These are phyloP conservation scores for Intellagama lesueurii DNA, from an alignment of 2,797 vertebrate genomes.

Conservation along the genomic window DNA sequence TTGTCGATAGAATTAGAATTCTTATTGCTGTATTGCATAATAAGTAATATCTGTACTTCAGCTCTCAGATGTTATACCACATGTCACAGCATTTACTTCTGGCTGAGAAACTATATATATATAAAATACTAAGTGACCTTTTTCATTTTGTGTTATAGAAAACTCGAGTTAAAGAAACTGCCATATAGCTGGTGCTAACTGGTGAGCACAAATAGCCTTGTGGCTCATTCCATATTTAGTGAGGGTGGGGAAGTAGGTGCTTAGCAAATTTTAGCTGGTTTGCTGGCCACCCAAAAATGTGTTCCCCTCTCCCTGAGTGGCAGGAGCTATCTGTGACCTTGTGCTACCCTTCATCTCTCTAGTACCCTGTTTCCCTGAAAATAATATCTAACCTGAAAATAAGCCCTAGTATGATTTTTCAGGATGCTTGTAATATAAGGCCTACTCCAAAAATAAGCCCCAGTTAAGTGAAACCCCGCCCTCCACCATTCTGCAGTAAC, in stretches of 20 bases:
- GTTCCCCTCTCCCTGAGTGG: neutral
- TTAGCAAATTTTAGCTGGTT: too few relatives aligned
- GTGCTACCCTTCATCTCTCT: too few relatives aligned
- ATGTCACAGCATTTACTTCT: neutral
- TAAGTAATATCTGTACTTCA: neutral
- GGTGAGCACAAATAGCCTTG: neutral
- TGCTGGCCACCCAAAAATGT: neutral
- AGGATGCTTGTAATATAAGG: too few relatives aligned
- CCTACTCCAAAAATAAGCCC: too few relatives aligned
- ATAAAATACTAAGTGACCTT: neutral
- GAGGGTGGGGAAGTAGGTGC: neutral
- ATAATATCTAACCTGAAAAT: too few relatives aligned
- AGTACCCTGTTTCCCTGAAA: too few relatives aligned
- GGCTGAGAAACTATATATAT: neutral
- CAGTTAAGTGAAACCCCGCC: too few relatives aligned
- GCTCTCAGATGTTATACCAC: too few relatives aligned
- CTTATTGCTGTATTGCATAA: neutral
- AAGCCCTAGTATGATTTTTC: too few relatives aligned
- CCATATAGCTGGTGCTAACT: neutral
- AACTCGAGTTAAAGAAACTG: neutral
- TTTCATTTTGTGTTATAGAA: neutral
- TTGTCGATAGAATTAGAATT: neutral
- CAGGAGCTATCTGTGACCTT: too few relatives aligned
- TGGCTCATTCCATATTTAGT: neutral
- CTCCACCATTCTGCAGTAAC: too few relatives aligned